Base-by-base conservation (phyloP, 2,888 invertebrate species). In the Heliconius ismenius region DNA sequence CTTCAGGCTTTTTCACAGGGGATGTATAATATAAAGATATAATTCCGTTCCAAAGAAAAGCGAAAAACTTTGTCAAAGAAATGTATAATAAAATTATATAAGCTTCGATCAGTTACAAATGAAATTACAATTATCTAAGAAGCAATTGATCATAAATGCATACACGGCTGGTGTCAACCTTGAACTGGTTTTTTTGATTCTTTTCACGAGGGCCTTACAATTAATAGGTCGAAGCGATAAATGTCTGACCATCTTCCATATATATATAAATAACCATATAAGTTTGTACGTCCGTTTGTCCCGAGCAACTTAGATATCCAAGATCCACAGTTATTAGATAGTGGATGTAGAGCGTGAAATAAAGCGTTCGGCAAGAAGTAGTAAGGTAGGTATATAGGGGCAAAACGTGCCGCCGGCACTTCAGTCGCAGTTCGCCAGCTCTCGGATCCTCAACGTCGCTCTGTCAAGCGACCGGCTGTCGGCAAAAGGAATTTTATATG, bases 261-360 rank as follows among this genome's bases (percentile, higher is more conserved):
- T 39, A 39, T 39, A 39, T 43, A 43, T 43, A 49, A 39, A 11
- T 49, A 49, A 49, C 49, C 7, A 18, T 24, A 67, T 39, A 39
- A 67, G 39, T 83, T 81, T 24, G 32, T 15, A 70, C 58, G 70
- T 24, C 32, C 32, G 70, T 73, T 26, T 60, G 63, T 73, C 80
- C 69, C 74, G 78, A 79, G 76, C 78, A 70, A 77, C 80, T 77
- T 75, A 78, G 73, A 75, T 88, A 88, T 87, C 85, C 86, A 88
- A 87, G 86, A 90, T 89, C 85, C 88, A 88, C 87, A 88, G 86
- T 89, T 91, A 90, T 90, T 91, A 89, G 90, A 88, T 89, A 86
- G 84, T 92, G 90, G 90, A 92, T 92, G 82, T 92, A 91, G 93
- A 93, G 92, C 93, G 91, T 93, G 92, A 92, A 91, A 89, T 89